Evolutionary conservation across 2,113 vertebrate species (phyloP), one percentile per base, ranked within the genome.

Genomic region (Athene noctua): DNA sequence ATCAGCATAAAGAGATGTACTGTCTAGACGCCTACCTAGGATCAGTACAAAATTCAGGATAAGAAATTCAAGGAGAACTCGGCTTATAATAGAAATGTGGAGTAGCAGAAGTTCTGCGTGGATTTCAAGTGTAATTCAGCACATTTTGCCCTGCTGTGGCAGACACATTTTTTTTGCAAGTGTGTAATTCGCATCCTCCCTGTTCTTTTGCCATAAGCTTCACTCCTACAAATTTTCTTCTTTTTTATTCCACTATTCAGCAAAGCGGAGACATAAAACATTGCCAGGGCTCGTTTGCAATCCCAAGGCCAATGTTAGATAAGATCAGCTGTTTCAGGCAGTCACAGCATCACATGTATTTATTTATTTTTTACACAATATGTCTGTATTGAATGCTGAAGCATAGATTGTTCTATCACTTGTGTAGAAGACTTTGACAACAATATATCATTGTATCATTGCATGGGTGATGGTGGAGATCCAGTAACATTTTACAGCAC

Each of bases 101-200:
- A 93, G 81, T 73, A 83, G 90, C 80, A 95, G 81, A 95, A 95
- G 68, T 81, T 94, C 78, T 95, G 77, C 0, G 4, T 83, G 91
- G 90, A 94, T 96, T 94, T 96, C 36, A 65, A 91, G 62, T 73
- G 78, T 87, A 92, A 94, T 94, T 89, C 77, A 89, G 61, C 66
- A 89, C 70, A 81, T 92, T 95, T 86, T 94, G 80, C 73, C 86
- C 96, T 89, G 83, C 91, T 89, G 61, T 92, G 91, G 89, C 70
- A 94, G 83, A 79, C 80, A 80, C 73, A 2, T 82, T 75, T 74
- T 86, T 82, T 73, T 90, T 80, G 8, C 74, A 80, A 93, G 59
- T 17, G 67, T 8, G 5, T 74, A 85, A 83, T 67, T 80, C 14
- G 1, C 52, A 38, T 83, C 51, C 40, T 66, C 74, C 38, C 27